A percentile compares a stretch with the other conserved stretches of the same genome.
Conservation (phyloP, 2,797 vertebrate genomes). For the Heterohyrax brucei region DNA sequence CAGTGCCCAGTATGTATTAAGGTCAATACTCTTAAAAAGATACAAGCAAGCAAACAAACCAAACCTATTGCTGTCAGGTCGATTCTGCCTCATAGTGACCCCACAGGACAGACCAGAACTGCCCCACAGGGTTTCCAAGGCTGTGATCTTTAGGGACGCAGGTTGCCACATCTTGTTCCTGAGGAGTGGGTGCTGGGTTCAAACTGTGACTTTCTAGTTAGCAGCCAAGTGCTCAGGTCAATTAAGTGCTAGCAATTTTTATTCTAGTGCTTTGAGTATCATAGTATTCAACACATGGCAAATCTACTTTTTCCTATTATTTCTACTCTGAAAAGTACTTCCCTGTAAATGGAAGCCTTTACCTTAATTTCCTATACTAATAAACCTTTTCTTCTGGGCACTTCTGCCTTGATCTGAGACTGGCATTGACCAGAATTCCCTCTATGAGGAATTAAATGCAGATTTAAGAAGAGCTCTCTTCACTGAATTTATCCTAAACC, state of each 20-base stretch:
- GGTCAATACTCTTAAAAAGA: neutral
- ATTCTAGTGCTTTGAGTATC: neutral
- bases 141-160: too few relatives aligned
- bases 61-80: neutral
- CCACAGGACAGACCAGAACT: neutral
- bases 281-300: neutral
- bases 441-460: conserved; percentile 15
- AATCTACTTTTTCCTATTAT: neutral
- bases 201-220: neutral
- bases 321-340: neutral
- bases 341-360: neutral
- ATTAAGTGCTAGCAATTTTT: neutral
- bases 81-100: neutral
- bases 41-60: neutral
- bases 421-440: neutral
- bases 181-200: neutral
- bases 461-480: neutral
- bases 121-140: neutral
- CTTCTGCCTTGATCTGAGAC: neutral
- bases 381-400: conserved; percentile 7
- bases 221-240: neutral
- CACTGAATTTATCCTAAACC: neutral
- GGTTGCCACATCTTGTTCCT: neutral
- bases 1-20: neutral
- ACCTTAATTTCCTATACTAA: neutral